Base-by-base conservation (phyloP, 2,888 invertebrate species). In the Chorisops tibialis region DNA sequence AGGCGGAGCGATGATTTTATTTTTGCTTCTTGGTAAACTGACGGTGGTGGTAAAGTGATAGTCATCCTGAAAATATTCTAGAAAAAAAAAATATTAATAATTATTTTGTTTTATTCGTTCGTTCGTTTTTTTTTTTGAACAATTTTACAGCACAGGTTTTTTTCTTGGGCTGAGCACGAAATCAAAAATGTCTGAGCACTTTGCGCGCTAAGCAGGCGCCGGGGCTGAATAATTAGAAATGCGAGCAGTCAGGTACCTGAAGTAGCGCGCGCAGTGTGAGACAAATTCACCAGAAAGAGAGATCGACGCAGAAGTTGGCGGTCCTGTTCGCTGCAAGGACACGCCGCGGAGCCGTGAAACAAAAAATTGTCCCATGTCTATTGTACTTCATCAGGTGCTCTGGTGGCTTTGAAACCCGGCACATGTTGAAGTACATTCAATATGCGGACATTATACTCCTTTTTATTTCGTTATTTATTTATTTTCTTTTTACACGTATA, bases 361-460 rank as follows among this genome's bases (percentile, higher is more conserved):
- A n/a, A n/a, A n/a, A n/a, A n/a, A 80, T 83, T 87, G 89, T 88
- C 89, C 87, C 89, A 91, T 91, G 92, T 90, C 90, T 89, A 93
- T 93, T 94, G 93, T 94, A 94, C 93, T 94, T 93, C 93, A 93
- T 93, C 93, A 94, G 93, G 93, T 94, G 93, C 93, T 94, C 93
- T 93, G 93, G 93, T 92, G 86, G 83, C 83, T 79, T 81, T 76
- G 70, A 83, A 86, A 89, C 93, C 93, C 92, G 93, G 93, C 93
- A 93, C 91, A 92, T 93, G 93, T 91, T 92, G 93, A 92, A 93
- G 93, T 93, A 91, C 93, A 93, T 91, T 91, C 91, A 90, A 90
- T 91, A 88, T 91, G 91, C 80, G 86, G 86, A 82, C 84, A 81
- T 81, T 67, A 63, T 61, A 58, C 68, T 59, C 38, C 49, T 59